Percentiles rank a stretch among this genome's conserved stretches.
phyloP scores from a whole-genome alignment of 2,888 invertebrate species.

The Ennomos quercinarius region DNA sequence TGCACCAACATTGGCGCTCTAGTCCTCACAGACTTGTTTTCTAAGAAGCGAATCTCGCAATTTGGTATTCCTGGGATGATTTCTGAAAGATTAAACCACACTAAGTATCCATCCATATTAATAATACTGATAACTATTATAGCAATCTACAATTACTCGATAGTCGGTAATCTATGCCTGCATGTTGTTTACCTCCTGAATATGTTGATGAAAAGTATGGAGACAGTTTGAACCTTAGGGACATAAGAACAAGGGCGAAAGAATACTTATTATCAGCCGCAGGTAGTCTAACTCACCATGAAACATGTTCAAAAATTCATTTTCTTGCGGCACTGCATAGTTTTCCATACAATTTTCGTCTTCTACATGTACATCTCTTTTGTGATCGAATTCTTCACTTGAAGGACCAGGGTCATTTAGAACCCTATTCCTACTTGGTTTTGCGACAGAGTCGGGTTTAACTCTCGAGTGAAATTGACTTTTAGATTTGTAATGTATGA shows the following conservation, averaged over 20 bases:
- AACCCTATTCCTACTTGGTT: not conserved
- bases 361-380: constrained; percentile 6
- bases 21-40: constrained; percentile 57
- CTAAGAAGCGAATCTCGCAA: constrained; percentile 43
- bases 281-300: constrained; percentile 34
- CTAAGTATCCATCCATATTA: too few species aligned
- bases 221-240: too few species aligned
- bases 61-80: constrained; percentile 28
- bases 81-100: constrained; percentile 3
- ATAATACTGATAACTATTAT: too few species aligned
- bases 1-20: constrained; percentile 48
- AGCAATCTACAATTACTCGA: too few species aligned
- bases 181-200: too few species aligned
- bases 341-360: constrained; percentile 40
- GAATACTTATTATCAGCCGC: too few species aligned
- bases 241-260: too few species aligned
- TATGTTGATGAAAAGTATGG: too few species aligned
- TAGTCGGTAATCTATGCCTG: too few species aligned
- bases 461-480: not conserved
- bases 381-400: not conserved
- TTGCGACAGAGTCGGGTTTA: not conserved
- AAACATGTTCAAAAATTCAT: constrained; percentile 59
- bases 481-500: constrained; percentile 36
- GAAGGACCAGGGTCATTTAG: constrained; percentile 6
- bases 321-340: constrained; percentile 56